A percentile compares a stretch with the other conserved stretches of the same genome.
These are phyloP conservation scores for Phania funesta DNA, from an alignment of 2,888 invertebrate genomes.

Conservation along the genomic window DNA sequence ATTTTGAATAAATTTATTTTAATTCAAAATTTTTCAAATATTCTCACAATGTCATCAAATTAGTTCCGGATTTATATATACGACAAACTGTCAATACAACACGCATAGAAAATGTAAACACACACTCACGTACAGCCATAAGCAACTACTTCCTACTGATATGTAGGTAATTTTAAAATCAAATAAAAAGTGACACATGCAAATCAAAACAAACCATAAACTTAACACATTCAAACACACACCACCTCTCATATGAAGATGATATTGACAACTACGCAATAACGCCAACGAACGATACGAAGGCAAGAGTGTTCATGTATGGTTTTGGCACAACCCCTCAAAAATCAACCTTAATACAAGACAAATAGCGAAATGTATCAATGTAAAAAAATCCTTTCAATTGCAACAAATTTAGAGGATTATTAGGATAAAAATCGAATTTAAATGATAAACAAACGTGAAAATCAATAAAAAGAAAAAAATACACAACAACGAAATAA, in stretches of 20 bases:
- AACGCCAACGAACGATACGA: background rate
- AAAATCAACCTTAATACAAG: constrained; percentile 48
- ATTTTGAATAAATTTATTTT: background rate
- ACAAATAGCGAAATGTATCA: constrained; percentile 47
- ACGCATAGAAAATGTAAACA: constrained; percentile 15
- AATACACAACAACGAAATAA: constrained; percentile 20
- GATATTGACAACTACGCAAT: constrained; percentile 35
- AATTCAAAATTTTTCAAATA: background rate
- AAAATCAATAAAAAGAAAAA: background rate
- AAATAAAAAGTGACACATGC: constrained; percentile 73
- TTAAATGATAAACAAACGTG: constrained; percentile 76
- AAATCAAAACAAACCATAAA: constrained; percentile 65
- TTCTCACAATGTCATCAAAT: constrained; percentile 53
- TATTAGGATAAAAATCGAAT: constrained; percentile 79
- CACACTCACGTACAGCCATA: constrained; percentile 10
- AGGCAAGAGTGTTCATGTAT: background rate
- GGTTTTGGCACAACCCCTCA: constrained; percentile 60
- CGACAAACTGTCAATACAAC: constrained; percentile 45
- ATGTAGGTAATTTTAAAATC: constrained; percentile 78
- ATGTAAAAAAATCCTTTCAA: constrained; percentile 76
- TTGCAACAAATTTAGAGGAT: constrained; percentile 78
- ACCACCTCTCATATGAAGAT: background rate
- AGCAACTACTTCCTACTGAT: no score
- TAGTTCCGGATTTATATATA: constrained; percentile 55
- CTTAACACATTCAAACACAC: background rate